Evolutionary conservation across 2,113 vertebrate species (phyloP).

Genomic region (Phaethon lepturus): DNA sequence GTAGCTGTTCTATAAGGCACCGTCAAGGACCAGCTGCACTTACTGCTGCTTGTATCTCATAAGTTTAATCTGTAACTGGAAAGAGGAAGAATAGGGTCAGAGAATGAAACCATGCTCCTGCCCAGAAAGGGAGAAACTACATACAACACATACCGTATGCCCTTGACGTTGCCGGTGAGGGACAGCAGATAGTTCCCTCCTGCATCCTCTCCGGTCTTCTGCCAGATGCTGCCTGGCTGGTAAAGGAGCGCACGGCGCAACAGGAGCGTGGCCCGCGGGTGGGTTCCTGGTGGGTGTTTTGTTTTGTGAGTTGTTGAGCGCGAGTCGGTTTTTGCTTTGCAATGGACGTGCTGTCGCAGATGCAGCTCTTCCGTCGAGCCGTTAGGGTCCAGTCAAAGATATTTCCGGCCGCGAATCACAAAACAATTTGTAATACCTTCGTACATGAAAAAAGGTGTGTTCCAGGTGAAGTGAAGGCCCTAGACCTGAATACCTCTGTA

Average conservation of each 20-base stretch:
- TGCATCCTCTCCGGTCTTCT: background rate
- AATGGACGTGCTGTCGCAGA: fast-evolving
- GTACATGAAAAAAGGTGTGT: fast-evolving
- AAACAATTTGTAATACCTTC: background rate
- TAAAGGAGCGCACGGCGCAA: fast-evolving
- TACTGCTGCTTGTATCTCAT: background rate
- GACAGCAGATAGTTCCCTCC: background rate
- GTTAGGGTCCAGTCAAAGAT: background rate
- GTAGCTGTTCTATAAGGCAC: background rate
- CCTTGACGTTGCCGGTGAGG: background rate
- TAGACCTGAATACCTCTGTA: fast-evolving
- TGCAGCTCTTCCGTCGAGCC: background rate
- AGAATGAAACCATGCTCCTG: background rate
- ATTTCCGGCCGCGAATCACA: fast-evolving
- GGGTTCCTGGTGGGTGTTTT: fast-evolving
- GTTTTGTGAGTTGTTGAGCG: background rate
- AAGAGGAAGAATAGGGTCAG: background rate
- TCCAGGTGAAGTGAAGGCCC: background rate
- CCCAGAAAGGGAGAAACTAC: background rate
- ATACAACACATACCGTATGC: background rate
- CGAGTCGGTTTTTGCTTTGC: fast-evolving
- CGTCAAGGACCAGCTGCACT: fast-evolving
- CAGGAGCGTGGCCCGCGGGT: fast-evolving
- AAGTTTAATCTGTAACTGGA: background rate
- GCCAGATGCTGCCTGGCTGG: background rate